Percentiles rank a stretch among this genome's conserved stretches.
Evolutionary conservation across 2,888 invertebrate species (phyloP).

Genomic region (Cerceris ruficornis): DNA sequence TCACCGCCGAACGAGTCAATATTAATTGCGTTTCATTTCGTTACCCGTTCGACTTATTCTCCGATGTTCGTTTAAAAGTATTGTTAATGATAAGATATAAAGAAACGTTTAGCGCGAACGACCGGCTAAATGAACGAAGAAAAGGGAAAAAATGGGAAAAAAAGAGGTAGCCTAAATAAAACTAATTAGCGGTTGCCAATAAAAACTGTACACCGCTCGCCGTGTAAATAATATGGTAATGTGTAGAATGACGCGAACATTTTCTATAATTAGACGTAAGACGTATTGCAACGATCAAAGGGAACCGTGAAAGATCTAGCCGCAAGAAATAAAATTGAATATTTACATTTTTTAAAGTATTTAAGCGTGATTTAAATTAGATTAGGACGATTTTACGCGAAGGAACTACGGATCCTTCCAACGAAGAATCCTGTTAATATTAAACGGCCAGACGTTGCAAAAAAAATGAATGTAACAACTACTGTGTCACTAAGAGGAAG

Average conservation of each 20-base stretch:
- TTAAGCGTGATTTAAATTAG: slow-evolving; percentile 49
- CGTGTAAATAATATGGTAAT: slow-evolving; percentile 61
- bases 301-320: slow-evolving; percentile 50
- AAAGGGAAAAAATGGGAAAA: slow-evolving; percentile 15
- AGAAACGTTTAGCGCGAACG: slow-evolving; percentile 32
- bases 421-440: slow-evolving; percentile 10
- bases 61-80: slow-evolving; percentile 50
- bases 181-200: slow-evolving; percentile 53
- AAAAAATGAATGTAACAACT: slow-evolving; percentile 56
- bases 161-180: slow-evolving; percentile 45
- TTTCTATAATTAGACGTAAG: slow-evolving; percentile 70
- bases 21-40: slow-evolving; percentile 6
- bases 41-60: slow-evolving; percentile 18
- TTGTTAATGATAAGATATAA: slow-evolving; percentile 61
- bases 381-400: slow-evolving; percentile 42
- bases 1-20: slow-evolving; percentile 6
- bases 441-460: slow-evolving; percentile 24
- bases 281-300: slow-evolving; percentile 71
- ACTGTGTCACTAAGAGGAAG: slow-evolving; percentile 43
- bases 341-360: slow-evolving; percentile 60
- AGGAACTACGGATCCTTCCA: slow-evolving; percentile 29
- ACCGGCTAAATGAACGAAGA: slow-evolving; percentile 11
- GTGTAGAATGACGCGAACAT: slow-evolving; percentile 63
- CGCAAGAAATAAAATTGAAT: slow-evolving; percentile 25
- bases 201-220: slow-evolving; percentile 42